These are phyloP conservation scores for Drosophila cardini DNA, from an alignment of 1,140 invertebrate species.

Conservation along the genomic window DNA sequence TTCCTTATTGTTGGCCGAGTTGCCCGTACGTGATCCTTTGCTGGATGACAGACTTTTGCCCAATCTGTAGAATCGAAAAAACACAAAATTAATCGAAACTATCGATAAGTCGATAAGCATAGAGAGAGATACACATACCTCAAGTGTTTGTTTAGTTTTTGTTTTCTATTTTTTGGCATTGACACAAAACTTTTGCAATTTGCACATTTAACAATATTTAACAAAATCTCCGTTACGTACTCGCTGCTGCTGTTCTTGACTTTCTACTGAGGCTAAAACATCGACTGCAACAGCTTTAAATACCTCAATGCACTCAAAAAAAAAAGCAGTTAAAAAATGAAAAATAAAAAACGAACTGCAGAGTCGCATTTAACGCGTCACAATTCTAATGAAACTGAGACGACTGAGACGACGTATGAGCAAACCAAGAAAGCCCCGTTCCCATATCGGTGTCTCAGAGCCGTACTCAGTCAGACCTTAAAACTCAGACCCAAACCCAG, in stretches of 20 bases:
- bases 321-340: slow-evolving; percentile 12
- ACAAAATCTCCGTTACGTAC: slow-evolving; percentile 17
- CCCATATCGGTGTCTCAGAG: slow-evolving; percentile 9
- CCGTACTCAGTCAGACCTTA: slow-evolving; percentile 7
- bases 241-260: slow-evolving; percentile 55
- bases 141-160: slow-evolving; percentile 70
- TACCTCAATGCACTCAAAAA: slow-evolving; percentile 51
- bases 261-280: slow-evolving; percentile 73
- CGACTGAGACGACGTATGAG: slow-evolving; percentile 18
- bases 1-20: slow-evolving; percentile 90
- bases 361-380: slow-evolving; percentile 40
- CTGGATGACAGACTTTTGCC: slow-evolving; percentile 88
- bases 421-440: slow-evolving; percentile 49
- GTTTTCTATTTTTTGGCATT: slow-evolving; percentile 79
- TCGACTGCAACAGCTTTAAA: slow-evolving; percentile 64
- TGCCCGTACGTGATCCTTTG: slow-evolving; percentile 89
- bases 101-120: background rate
- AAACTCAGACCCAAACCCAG: slow-evolving; percentile 7
- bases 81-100: too few species aligned
- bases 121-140: slow-evolving; percentile 43
- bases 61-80: slow-evolving; percentile 85
- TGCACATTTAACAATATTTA: slow-evolving; percentile 62
- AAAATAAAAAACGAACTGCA: slow-evolving; percentile 24
- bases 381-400: slow-evolving; percentile 37
- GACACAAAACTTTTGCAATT: slow-evolving; percentile 79